Evolutionary conservation across 2,113 vertebrate species (phyloP).

Genomic region (Tachysurus fulvidraco): DNA sequence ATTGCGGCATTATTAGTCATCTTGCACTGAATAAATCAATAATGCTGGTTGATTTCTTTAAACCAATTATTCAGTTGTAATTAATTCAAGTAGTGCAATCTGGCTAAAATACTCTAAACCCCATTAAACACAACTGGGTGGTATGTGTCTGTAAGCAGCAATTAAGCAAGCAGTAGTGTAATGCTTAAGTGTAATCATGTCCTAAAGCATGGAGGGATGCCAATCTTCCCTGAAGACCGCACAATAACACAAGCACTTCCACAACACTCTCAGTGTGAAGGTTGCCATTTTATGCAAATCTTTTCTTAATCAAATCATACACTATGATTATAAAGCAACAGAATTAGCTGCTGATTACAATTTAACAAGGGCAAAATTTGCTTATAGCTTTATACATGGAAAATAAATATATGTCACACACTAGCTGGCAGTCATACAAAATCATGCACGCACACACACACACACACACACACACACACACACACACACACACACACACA

Average conservation of each 20-base stretch:
- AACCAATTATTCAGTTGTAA: background rate
- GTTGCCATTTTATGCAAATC: constrained; percentile 19
- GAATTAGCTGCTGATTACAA: background rate
- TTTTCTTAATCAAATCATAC: constrained; percentile 20
- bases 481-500: background rate
- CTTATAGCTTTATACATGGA: background rate
- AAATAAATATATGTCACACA: background rate
- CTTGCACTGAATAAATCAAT: background rate
- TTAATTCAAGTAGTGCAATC: background rate
- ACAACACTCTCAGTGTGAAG: background rate
- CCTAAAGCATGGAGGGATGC: background rate
- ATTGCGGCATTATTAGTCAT: background rate
- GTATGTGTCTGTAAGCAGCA: constrained; percentile 25
- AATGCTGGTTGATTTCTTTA: background rate
- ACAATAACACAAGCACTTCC: background rate
- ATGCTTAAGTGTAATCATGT: constrained; percentile 22
- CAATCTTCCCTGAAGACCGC: background rate
- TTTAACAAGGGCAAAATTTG: background rate
- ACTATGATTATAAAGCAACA: constrained; percentile 22
- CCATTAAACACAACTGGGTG: constrained; percentile 2
- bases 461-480: constrained; percentile 3
- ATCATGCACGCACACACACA: background rate
- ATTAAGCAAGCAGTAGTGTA: constrained; percentile 38
- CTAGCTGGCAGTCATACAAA: background rate
- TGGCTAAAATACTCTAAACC: background rate